Evolutionary conservation across 2,113 vertebrate genomes (phyloP).

Genomic region (Murina feae): DNA sequence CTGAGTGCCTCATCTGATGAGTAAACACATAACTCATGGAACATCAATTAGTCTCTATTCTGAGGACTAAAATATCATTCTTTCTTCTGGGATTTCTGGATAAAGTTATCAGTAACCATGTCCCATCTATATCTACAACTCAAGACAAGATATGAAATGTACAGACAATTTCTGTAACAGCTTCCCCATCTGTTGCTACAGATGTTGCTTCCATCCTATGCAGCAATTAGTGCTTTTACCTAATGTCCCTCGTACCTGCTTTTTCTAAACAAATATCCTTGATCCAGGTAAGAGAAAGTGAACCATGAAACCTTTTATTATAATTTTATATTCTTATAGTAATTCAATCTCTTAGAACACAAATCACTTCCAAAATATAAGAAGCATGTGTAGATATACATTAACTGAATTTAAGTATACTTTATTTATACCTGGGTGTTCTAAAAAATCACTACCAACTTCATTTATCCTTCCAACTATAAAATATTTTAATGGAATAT

Average conservation of each 20-base stretch:
- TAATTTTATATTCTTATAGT: neutral
- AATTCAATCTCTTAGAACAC: neutral
- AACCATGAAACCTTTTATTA: neutral
- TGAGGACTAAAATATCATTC: neutral
- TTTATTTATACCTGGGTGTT: neutral
- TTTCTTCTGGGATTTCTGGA: neutral
- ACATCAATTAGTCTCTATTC: neutral
- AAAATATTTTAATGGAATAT: neutral
- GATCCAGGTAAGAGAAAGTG: neutral
- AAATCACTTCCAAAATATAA: neutral
- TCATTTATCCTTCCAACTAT: neutral
- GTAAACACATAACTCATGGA: neutral
- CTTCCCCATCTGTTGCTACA: fast-evolving
- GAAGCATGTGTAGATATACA: neutral
- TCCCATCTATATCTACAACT: neutral
- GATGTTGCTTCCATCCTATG: neutral
- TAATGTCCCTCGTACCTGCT: neutral
- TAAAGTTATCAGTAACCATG: too few species aligned
- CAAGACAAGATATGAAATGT: neutral
- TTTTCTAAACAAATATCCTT: neutral
- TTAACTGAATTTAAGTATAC: neutral
- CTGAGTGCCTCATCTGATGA: neutral
- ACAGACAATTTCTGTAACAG: neutral
- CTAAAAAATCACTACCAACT: neutral
- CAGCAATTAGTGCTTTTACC: neutral